Conservation (phyloP, 2,888 invertebrate genomes). For the Uropetala carovei region DNA sequence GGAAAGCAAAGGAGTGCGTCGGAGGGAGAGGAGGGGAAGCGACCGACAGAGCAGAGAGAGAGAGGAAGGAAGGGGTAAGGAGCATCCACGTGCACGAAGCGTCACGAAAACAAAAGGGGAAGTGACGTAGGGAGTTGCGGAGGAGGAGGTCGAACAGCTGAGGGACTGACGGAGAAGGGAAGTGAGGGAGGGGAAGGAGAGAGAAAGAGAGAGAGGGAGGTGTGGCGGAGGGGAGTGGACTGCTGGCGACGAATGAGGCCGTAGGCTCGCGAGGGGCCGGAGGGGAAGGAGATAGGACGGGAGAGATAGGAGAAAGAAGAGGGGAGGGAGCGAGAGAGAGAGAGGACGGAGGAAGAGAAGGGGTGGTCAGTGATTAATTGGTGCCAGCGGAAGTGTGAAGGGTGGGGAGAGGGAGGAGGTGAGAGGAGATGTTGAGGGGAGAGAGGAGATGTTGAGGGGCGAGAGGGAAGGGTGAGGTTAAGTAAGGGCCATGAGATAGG, state of each 20-base stretch:
- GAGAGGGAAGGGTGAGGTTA: neutral
- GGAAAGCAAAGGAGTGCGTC: neutral
- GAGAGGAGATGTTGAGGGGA: too few relatives aligned
- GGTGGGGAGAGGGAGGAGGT: too few relatives aligned
- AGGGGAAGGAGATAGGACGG: too few relatives aligned
- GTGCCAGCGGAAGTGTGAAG: neutral
- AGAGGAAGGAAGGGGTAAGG: neutral
- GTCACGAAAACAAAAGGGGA: conserved; percentile 64
- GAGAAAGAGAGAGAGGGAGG: neutral
- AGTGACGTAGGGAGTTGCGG: conserved; percentile 47
- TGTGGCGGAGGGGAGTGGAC: neutral
- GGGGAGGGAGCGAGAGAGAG: neutral
- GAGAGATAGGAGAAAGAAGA: too few relatives aligned
- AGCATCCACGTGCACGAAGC: conserved; percentile 27
- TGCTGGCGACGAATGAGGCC: neutral
- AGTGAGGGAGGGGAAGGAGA: neutral
- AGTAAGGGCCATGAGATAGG: neutral
- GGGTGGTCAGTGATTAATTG: conserved; percentile 29
- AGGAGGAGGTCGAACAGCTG: conserved; percentile 32
- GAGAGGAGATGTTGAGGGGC: too few relatives aligned
- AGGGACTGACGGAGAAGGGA: neutral
- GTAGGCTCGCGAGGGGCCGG: neutral
- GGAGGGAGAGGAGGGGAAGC: too few relatives aligned
- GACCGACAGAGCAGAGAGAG: neutral
- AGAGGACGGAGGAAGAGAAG: neutral